Evolutionary conservation across 2,113 vertebrate species (phyloP).

Genomic region (Microcebus murinus): DNA sequence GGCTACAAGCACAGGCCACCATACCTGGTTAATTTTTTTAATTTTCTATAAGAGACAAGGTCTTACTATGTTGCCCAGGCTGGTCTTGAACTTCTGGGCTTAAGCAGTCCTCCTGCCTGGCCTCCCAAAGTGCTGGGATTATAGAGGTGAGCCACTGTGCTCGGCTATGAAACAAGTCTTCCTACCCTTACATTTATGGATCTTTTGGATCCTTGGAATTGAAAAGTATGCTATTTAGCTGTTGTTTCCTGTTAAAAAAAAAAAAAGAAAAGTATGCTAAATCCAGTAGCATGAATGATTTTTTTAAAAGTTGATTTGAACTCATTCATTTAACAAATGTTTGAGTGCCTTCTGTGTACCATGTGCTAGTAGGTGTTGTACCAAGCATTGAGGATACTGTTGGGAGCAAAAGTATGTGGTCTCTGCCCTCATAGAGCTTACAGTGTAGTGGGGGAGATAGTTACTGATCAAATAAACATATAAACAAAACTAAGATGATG

Average conservation of each 20-base stretch:
- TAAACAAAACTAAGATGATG: background rate
- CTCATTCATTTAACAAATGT: background rate
- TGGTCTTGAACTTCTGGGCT: too few species aligned
- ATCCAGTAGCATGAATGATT: background rate
- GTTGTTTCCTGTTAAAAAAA: too few species aligned
- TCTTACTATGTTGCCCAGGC: too few species aligned
- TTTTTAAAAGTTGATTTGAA: background rate
- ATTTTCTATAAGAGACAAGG: too few species aligned
- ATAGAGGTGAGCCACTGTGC: too few species aligned
- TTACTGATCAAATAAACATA: background rate
- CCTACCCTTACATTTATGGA: background rate
- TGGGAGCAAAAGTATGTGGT: background rate
- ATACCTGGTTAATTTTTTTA: too few species aligned
- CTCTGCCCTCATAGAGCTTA: background rate
- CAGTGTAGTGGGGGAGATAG: background rate
- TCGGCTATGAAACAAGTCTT: background rate
- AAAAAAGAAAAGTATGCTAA: slow-evolving; percentile 37
- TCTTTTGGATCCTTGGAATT: slow-evolving; percentile 13
- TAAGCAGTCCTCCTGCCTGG: too few species aligned
- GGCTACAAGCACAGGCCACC: too few species aligned
- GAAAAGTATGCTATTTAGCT: slow-evolving; percentile 23
- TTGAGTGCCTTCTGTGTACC: background rate
- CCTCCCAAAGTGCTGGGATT: too few species aligned
- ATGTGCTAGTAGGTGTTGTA: background rate
- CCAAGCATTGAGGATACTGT: background rate